Percentiles rank a stretch among this genome's conserved stretches.
Evolutionary conservation across 2,888 invertebrate genomes (phyloP).

Genomic region (Mythimna loreyi): DNA sequence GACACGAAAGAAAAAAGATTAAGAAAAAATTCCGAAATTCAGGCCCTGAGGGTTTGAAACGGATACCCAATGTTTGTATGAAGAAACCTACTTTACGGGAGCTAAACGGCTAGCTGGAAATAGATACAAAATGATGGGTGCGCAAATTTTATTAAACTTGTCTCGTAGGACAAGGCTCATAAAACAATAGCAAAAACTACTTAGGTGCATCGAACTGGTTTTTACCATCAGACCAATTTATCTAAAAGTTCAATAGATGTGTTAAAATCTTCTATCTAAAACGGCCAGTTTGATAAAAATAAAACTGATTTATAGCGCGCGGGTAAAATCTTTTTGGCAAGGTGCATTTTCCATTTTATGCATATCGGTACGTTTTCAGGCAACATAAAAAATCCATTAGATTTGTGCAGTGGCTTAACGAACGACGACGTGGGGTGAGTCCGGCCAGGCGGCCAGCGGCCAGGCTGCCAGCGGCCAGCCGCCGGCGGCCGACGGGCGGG

Average conservation of each 20-base stretch:
- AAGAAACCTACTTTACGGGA: too few species aligned
- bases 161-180: background rate
- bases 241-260: slow-evolving; percentile 41
- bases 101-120: too few species aligned
- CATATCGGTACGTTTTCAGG: slow-evolving; percentile 77
- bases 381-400: slow-evolving; percentile 87
- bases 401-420: slow-evolving; percentile 81
- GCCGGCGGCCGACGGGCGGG: slow-evolving; percentile 38
- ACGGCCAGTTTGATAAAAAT: slow-evolving; percentile 70
- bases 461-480: slow-evolving; percentile 34
- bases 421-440: slow-evolving; percentile 63
- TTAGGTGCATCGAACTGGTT: background rate
- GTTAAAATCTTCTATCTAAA: slow-evolving; percentile 56
- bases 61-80: too few species aligned
- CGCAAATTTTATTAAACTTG: background rate
- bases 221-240: slow-evolving; percentile 37
- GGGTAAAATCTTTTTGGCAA: slow-evolving; percentile 78
- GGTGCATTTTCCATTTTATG: slow-evolving; percentile 80
- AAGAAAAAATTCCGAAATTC: too few species aligned
- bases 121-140: too few species aligned
- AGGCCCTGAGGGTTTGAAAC: too few species aligned
- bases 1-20: too few species aligned
- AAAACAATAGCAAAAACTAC: too few species aligned
- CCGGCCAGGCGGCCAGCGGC: slow-evolving; percentile 45
- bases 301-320: slow-evolving; percentile 71